Base-by-base conservation (phyloP, 2,888 invertebrate species). In the Sycophila texana region DNA sequence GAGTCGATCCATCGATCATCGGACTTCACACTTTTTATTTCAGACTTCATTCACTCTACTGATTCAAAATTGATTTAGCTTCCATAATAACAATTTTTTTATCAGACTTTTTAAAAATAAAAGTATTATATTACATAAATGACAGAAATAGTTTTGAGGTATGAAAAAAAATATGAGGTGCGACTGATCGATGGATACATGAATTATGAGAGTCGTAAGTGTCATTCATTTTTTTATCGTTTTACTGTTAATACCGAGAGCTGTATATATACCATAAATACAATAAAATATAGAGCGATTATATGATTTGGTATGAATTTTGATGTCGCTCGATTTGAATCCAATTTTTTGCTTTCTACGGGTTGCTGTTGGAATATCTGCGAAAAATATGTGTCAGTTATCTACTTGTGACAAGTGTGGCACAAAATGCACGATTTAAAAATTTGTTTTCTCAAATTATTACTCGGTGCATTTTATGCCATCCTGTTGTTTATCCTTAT, bases 301-400 rank as follows among this genome's bases (percentile, higher is more conserved):
- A 26, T 26, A n/a, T n/a, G 18, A 68, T 57, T 65, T 63, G 47
- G 74, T 51, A 68, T 72, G 78, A 79, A 57, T 61, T 66, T 76
- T 68, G 53, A 71, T 74, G 53, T 58, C 63, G 66, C 58, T 77
- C 77, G 65, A 70, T 61, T 18, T 20, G n/a, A 74, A 70, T 74
- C 68, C 79, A 79, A 72, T 72, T 80, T 39, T 79, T 78, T 72
- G 61, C 58, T 71, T 77, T 71, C 79, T 78, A 77, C 77, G 70
- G 79, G 70, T 80, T 66, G 74, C 78, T 82, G 82, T 80, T 76
- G 76, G 76, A 74, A 70, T 76, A 74, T 70, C 70, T 74, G 63
- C 16, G 61, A 67, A 79, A 70, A 75, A 71, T 72, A 71, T 61
- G 71, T 75, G 57, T 79, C 75, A 71, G 66, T 70, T 67, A 75